Evolutionary conservation across 2,888 invertebrate species (phyloP), one percentile per base, ranked within the genome.

Genomic region (Thymelicus sylvestris): DNA sequence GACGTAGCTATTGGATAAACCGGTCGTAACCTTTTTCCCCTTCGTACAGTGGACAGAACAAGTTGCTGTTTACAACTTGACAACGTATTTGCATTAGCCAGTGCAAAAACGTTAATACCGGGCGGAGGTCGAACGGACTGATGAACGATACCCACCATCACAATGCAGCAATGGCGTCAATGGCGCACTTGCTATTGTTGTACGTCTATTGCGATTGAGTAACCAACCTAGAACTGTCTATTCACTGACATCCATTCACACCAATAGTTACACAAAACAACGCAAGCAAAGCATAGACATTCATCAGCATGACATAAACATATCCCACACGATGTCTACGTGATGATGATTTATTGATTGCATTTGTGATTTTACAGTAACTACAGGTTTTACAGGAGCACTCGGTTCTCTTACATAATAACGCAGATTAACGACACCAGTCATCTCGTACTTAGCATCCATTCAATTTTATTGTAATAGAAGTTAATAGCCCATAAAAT

Each of bases 21-120:
- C 69, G n/a, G 57, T 59, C 48, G 63, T 62, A 64, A 69, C 59
- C 69, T 69, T 69, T 69, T 69, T 69, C 48, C 64, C 59, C 57
- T 41, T 64, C 39, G 39, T 41, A 52, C 44, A 59, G 59, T n/a
- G 13, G 31, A 69, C 47, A 63, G 57, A 68, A 68, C 68, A 68
- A 62, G 68, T 63, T 50, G 38, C 41, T 15, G 62, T 47, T 55
- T 63, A 68, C 63, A 68, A 47, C 12, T 47, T 55, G 68, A 68
- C 63, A 68, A 47, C 12, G 63, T 64, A 59, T 59, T 69, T 69
- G 48, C 69, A 64, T 63, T 64, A 48, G 63, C 6, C 19, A 39
- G 13, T n/a, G 19, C 63, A 63, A 68, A 66, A 39, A 60, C 31
- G 38, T 66, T 57, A 66, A 66, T 66, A 66, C 12, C 59, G 66